Percentiles rank a stretch among this genome's conserved stretches.
phyloP scores from a whole-genome alignment of 2,797 vertebrate species.

The Todus mexicanus region DNA sequence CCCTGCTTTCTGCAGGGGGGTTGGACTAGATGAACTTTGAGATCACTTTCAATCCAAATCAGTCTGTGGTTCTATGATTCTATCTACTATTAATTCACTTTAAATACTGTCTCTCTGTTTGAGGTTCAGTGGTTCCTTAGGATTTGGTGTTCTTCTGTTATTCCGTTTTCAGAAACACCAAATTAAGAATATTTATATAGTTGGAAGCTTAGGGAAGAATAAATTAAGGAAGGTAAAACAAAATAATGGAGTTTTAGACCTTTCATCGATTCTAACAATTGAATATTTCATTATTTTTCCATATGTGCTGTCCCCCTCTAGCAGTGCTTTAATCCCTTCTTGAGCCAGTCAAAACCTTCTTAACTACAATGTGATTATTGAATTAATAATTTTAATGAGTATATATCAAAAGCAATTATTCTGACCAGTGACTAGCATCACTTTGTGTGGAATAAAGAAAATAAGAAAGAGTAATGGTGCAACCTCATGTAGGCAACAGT shows the following conservation, averaged over 20 bases:
- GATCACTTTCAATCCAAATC: too few species aligned
- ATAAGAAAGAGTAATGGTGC: background rate
- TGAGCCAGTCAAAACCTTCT: background rate
- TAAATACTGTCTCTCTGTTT: background rate
- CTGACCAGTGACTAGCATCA: background rate
- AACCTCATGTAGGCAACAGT: background rate
- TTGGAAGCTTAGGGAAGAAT: background rate
- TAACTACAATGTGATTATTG: background rate
- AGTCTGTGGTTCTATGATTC: too few species aligned
- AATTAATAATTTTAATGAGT: background rate
- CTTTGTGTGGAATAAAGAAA: background rate
- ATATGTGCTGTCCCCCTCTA: background rate
- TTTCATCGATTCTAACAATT: background rate
- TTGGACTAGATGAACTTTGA: too few species aligned
- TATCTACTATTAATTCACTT: too few species aligned
- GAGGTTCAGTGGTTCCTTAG: background rate
- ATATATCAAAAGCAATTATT: background rate
- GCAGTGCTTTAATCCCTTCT: background rate
- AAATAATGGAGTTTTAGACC: background rate
- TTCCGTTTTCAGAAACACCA: background rate
- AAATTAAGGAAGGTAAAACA: background rate
- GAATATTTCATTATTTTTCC: background rate
- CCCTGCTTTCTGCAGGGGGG: too few species aligned
- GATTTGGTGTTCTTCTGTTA: background rate
- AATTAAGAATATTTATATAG: background rate